Evolutionary conservation across 2,888 invertebrate species (phyloP).

Genomic region (Tortricodes alternella): DNA sequence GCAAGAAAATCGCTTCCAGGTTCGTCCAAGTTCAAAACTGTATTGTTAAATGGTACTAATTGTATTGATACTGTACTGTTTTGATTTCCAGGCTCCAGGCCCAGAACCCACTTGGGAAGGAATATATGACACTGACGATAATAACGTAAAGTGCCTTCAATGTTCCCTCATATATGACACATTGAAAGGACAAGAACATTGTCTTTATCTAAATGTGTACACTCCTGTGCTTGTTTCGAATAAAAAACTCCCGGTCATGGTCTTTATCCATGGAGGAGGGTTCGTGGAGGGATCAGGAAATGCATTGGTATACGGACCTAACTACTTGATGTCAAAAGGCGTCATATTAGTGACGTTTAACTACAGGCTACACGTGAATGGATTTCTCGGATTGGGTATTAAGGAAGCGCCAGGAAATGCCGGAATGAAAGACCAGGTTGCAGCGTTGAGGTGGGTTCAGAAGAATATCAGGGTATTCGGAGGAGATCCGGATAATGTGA

Average conservation of each 20-base stretch:
- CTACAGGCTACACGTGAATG: constrained; percentile 67
- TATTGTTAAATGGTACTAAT: too few species aligned
- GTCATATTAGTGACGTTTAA: constrained; percentile 66
- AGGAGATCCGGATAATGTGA: constrained; percentile 63
- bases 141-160: constrained; percentile 59
- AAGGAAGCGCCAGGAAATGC: constrained; percentile 70
- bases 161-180: neutral
- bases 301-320: constrained; percentile 57
- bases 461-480: constrained; percentile 61
- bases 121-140: constrained; percentile 58
- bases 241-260: constrained; percentile 62
- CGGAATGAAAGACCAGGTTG: constrained; percentile 66
- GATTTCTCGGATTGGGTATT: constrained; percentile 60
- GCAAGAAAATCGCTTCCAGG: constrained; percentile 55
- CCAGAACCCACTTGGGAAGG: constrained; percentile 62
- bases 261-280: constrained; percentile 70
- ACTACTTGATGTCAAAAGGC: constrained; percentile 57
- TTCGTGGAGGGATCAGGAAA: constrained; percentile 60
- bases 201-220: constrained; percentile 61
- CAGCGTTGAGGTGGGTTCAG: constrained; percentile 62
- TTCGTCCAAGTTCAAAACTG: constrained; percentile 36
- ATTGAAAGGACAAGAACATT: constrained; percentile 42
- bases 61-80: too few species aligned
- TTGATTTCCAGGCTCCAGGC: constrained; percentile 57
- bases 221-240: constrained; percentile 48